phyloP scores from a whole-genome alignment of 2,797 vertebrate species.

The Anableps anableps region DNA sequence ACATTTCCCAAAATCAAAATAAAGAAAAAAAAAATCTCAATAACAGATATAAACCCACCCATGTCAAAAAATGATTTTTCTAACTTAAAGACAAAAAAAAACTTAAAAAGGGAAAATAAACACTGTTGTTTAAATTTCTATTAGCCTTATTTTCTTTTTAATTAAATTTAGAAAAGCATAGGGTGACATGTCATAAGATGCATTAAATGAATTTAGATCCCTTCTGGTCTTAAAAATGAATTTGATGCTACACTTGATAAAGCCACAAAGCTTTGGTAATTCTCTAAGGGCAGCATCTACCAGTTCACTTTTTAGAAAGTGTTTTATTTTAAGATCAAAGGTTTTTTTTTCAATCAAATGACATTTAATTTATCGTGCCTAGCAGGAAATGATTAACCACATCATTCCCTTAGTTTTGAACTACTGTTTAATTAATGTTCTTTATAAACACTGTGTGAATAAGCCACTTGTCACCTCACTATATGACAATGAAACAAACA shows the following conservation, averaged over 20 bases:
- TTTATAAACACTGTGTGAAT: slow-evolving; percentile 57
- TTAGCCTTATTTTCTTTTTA: slow-evolving; percentile 14
- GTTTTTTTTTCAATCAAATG: slow-evolving; percentile 57
- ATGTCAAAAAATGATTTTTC: slow-evolving; percentile 18
- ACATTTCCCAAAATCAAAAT: slow-evolving; percentile 54
- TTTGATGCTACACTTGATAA: slow-evolving; percentile 59
- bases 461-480: slow-evolving; percentile 68
- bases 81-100: slow-evolving; percentile 28
- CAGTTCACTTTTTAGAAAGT: slow-evolving; percentile 64
- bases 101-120: slow-evolving; percentile 26
- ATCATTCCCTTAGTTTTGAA: slow-evolving; percentile 62
- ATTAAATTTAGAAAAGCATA: slow-evolving; percentile 21
- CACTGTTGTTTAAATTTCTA: slow-evolving; percentile 27
- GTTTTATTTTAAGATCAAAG: slow-evolving; percentile 66
- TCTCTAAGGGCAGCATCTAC: slow-evolving; percentile 65
- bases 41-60: slow-evolving; percentile 62
- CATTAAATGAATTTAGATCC: slow-evolving; percentile 47
- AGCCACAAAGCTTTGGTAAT: slow-evolving; percentile 52
- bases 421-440: slow-evolving; percentile 72
- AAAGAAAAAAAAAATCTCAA: slow-evolving; percentile 32
- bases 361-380: slow-evolving; percentile 72
- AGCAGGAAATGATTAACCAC: slow-evolving; percentile 71
- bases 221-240: slow-evolving; percentile 46
- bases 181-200: slow-evolving; percentile 36
- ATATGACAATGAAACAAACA: slow-evolving; percentile 74